These are phyloP conservation scores for Poecilia wingei DNA, from an alignment of 2,797 vertebrate species.

Conservation along the genomic window DNA sequence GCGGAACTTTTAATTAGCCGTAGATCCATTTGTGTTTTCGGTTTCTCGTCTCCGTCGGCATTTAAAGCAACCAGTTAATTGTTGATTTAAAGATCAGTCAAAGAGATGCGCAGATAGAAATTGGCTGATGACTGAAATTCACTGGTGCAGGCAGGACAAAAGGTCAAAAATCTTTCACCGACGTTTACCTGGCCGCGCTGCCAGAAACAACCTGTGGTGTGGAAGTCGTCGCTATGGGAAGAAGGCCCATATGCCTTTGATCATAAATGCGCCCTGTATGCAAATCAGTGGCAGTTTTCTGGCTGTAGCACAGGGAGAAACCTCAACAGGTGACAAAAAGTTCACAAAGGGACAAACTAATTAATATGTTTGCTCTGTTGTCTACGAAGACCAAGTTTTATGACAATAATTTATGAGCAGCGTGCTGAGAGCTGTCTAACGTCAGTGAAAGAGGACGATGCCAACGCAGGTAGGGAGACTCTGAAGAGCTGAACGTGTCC, in stretches of 20 bases:
- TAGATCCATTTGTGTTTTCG: neutral
- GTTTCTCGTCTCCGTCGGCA: neutral
- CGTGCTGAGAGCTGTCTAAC: constrained; percentile 16
- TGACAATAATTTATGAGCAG: constrained; percentile 13
- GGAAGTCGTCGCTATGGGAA: neutral
- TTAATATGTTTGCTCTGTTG: neutral
- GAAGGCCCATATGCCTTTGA: constrained; percentile 17
- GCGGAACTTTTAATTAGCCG: neutral
- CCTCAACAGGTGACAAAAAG: constrained; percentile 20
- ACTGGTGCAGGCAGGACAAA: neutral
- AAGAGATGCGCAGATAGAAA: neutral
- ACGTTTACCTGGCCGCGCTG: neutral
- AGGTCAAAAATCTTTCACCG: neutral
- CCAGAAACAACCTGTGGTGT: neutral
- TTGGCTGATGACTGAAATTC: neutral
- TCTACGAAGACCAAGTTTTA: constrained; percentile 20
- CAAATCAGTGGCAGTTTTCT: constrained; percentile 59
- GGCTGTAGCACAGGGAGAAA: constrained; percentile 13
- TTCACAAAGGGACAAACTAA: constrained; percentile 1
- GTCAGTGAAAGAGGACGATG: constrained; percentile 19
- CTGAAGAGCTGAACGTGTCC: constrained; percentile 17
- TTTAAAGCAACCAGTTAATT: neutral
- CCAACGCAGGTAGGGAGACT: constrained; percentile 22
- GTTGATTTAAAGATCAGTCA: neutral
- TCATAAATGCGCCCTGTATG: constrained; percentile 61